Evolutionary conservation across 2,797 vertebrate species (phyloP).

Genomic region (Erpetoichthys calabaricus): DNA sequence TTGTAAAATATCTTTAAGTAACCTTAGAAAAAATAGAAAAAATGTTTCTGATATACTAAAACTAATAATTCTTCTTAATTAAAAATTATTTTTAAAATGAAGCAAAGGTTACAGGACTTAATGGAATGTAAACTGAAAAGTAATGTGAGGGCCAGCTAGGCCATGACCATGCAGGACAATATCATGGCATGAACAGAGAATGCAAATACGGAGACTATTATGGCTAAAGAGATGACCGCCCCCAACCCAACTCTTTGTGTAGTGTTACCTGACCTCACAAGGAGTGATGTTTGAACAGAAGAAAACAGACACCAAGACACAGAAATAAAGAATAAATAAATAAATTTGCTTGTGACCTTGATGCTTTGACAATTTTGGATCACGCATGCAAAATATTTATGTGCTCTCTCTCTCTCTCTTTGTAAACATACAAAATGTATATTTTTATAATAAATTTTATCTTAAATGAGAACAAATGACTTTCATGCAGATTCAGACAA

Average conservation of each 20-base stretch:
- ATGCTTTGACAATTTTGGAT: constrained; percentile 63
- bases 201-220: too few species aligned
- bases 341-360: constrained; percentile 38
- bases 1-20: too few species aligned
- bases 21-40: too few species aligned
- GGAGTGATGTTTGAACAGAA: constrained; percentile 2
- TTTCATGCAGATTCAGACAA: constrained; percentile 38
- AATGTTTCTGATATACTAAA: too few species aligned
- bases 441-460: not conserved
- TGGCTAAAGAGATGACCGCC: too few species aligned
- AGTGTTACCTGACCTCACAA: not conserved
- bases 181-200: too few species aligned
- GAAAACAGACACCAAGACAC: constrained; percentile 7
- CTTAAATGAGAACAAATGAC: constrained; percentile 31
- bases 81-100: too few species aligned
- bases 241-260: not conserved
- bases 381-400: constrained; percentile 49
- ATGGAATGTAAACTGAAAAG: too few species aligned
- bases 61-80: too few species aligned
- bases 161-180: constrained; percentile 21
- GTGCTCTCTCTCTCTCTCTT: constrained; percentile 19
- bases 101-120: too few species aligned
- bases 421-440: too few species aligned
- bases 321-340: constrained; percentile 20
- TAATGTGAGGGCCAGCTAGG: constrained; percentile 7